Base-by-base conservation (phyloP, 1,140 invertebrate genomes). In the Bacillus rossius region DNA sequence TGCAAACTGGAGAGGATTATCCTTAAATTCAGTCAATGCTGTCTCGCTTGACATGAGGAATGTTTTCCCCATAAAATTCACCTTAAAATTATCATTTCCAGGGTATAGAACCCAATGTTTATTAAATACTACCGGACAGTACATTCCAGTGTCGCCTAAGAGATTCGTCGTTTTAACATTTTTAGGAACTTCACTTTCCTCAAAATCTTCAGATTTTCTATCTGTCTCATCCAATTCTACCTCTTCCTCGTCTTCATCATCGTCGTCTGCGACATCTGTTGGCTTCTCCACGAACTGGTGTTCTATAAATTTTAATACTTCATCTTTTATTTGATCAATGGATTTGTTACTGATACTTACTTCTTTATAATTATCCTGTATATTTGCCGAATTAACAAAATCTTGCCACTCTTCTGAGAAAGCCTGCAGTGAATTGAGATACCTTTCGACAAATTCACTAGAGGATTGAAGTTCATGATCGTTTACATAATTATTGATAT, bases 131-230 rank as follows among this genome's bases (percentile, higher is more conserved):
- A 83, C 69, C 13, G 81, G 81, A 63, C 81, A 83, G 58, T 76
- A 83, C 55, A 73, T 45, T 57, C 66, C 71, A 5, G 77, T 81
- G 65, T 82, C 79, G n/a, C 80, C 77, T 20, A 79, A 72, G 47
- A 68, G 67, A 51, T 69, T 63, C 53, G 73, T 65, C 42, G 73
- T 68, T 53, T 76, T 71, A 49, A 41, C 23, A 22, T 55, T 38
- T 45, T 34, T 22, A 13, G 14, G 5, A 20, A 22, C 51, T 8
- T 23, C 22, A 10, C 10, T 34, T 34, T 34, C 29, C 10, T 10
- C 29, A 34, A 34, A 34, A 34, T 7, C 29, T 7, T 34, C 29
- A 7, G 29, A 34, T 34, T 34, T 4, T 34, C 4, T 7, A 4
- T 34, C 29, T 34, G 29, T 34, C 29, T 34, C 29, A 34, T 34